Evolutionary conservation across 2,113 vertebrate species (phyloP).

Genomic region (Corydoras maculifer): DNA sequence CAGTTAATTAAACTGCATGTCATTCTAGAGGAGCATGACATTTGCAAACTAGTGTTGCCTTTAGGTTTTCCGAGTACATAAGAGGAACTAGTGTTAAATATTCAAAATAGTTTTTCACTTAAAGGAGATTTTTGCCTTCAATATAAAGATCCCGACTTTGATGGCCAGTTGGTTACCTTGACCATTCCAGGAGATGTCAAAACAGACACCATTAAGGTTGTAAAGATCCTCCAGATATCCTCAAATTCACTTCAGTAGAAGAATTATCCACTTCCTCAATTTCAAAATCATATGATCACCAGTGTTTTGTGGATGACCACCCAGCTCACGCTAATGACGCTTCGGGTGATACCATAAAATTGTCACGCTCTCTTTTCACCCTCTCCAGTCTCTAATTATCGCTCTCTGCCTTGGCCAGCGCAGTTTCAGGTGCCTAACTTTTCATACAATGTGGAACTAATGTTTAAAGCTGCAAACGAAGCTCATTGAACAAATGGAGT

Average conservation of each 20-base stretch:
- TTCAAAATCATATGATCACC: no score
- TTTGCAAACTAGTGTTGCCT: conserved; percentile 31
- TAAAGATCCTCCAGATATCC: conserved; percentile 23
- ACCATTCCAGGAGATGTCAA: conserved; percentile 33
- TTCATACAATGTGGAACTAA: conserved; percentile 32
- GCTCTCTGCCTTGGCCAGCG: conserved; percentile 19
- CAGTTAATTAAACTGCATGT: conserved; percentile 21
- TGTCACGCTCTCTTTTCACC: conserved; percentile 13
- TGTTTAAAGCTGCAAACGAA: conserved; percentile 34
- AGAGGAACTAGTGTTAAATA: conserved; percentile 15
- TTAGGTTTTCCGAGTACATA: conserved; percentile 27
- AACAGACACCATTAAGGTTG: conserved; percentile 34
- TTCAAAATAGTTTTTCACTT: conserved; percentile 25
- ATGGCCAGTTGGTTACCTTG: conserved; percentile 30
- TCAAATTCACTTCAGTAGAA: not conserved
- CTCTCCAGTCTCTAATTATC: conserved; percentile 1
- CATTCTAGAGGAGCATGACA: conserved; percentile 31
- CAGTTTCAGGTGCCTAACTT: conserved; percentile 38
- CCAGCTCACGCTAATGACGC: not conserved
- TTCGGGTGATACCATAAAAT: not conserved
- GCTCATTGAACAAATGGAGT: conserved; percentile 25
- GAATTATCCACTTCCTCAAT: not conserved
- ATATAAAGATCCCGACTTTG: conserved; percentile 33
- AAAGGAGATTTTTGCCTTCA: conserved; percentile 21
- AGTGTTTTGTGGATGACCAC: no score